Base-by-base conservation (phyloP, 2,113 vertebrate species). In the Oxygymnocypris stewartii region DNA sequence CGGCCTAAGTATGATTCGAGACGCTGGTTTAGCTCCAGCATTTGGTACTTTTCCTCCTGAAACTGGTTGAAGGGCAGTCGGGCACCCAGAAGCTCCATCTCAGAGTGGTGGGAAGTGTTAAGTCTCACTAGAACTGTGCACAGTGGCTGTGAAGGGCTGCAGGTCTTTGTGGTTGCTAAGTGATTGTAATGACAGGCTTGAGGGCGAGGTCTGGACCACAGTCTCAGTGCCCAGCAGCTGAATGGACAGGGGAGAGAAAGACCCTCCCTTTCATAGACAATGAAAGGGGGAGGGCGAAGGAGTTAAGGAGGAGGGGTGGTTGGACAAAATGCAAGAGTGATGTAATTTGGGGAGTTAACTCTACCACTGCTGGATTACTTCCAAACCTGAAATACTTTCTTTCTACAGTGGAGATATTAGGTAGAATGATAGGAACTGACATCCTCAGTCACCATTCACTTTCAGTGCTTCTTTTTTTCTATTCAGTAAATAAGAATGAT, bases 21-120 rank as follows among this genome's bases (percentile, higher is more conserved):
- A 25, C 97, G 93, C 59, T 91, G 94, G 93, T 99, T 99, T 87
- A 99, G 96, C 90, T 96, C 95, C 94, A 97, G 96, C 97, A 99
- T 96, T 92, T 97, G 96, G 44, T 95, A 92, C n/a, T 96, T 97
- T 77, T 98, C 96, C 83, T 96, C 95, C 1, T 94, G 95, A 79
- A 92, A 42, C 8, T 90, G 89, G 71, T 84, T 79, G 25, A 83
- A 83, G 31, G 71, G 57, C 78, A 49, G 85, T 10, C 75, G 89
- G 23, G 83, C 1, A 71, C 82, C 65, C n/a, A 87, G 89, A 54
- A 91, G 69, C 85, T 94, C 94, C 95, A 95, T 95, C 87, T 65
- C 77, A 59, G 40, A 82, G 40, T 9, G 42, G 18, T 49, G 49
- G 31, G 10, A 35, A 28, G 54, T 67, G 59, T 78, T 71, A 65